Conservation (phyloP, 2,113 vertebrate species). For the Cnemophilus loriae region DNA sequence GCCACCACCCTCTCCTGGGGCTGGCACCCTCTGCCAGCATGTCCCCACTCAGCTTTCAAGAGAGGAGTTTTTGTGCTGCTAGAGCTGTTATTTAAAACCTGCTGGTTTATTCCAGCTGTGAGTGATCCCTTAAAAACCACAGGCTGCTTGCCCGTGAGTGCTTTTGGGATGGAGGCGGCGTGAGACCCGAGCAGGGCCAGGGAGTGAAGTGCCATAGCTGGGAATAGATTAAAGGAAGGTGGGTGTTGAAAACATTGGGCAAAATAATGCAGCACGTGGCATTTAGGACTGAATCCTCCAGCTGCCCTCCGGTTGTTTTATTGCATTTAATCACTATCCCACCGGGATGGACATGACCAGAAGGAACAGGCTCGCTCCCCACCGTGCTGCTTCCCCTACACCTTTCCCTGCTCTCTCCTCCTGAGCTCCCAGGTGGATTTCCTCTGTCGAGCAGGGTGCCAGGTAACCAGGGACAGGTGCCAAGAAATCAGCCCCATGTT, state of each 20-base stretch:
- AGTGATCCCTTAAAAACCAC: background rate
- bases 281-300: background rate
- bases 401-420: background rate
- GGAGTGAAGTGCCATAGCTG: background rate
- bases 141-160: background rate
- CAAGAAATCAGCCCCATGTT: background rate
- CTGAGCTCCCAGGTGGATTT: background rate
- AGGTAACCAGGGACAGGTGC: background rate
- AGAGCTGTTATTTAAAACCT: background rate
- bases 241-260: background rate
- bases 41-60: background rate
- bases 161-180: background rate
- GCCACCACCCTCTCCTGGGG: background rate
- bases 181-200: background rate
- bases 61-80: background rate
- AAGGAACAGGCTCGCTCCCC: accelerated
- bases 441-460: background rate
- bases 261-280: background rate
- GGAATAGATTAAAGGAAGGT: background rate
- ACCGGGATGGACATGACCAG: accelerated
- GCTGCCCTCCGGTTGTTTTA: background rate
- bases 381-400: background rate
- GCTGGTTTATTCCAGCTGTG: background rate
- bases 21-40: background rate
- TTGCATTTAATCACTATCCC: accelerated